These are phyloP conservation scores for Alosa alosa DNA, from an alignment of 2,113 vertebrate genomes.

Conservation along the genomic window DNA sequence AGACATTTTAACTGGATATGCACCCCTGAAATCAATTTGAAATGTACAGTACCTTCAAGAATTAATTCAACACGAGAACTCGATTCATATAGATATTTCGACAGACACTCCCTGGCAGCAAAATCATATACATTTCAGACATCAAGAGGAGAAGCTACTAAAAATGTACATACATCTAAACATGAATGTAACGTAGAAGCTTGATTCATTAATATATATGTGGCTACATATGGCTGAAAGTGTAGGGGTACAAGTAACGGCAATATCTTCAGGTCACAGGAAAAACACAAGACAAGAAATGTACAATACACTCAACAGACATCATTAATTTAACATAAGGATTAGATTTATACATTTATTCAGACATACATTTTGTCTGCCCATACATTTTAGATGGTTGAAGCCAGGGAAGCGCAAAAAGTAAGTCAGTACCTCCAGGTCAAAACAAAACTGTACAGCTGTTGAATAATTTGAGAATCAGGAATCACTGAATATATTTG, in stretches of 20 bases:
- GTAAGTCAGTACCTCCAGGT: neutral
- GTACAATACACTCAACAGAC: neutral
- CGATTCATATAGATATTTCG: neutral
- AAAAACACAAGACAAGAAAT: neutral
- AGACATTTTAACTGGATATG: too few species aligned
- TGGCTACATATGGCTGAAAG: neutral
- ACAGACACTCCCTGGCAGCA: too few species aligned
- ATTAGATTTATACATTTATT: neutral
- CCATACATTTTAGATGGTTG: neutral
- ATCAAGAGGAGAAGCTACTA: too few species aligned
- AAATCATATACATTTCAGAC: too few species aligned
- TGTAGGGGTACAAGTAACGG: neutral
- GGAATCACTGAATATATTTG: neutral
- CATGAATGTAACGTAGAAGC: neutral
- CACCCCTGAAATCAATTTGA: too few species aligned
- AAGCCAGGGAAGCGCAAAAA: neutral
- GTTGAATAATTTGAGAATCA: slow-evolving; percentile 15
- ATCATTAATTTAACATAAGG: slow-evolving; percentile 11
- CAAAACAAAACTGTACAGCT: neutral
- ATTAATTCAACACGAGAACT: neutral
- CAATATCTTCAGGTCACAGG: neutral
- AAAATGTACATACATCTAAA: too few species aligned
- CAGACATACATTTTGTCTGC: neutral
- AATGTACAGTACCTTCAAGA: too few species aligned
- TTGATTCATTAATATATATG: neutral